Base-by-base conservation (phyloP, 2,113 vertebrate species). In the Mustela nigripes region DNA sequence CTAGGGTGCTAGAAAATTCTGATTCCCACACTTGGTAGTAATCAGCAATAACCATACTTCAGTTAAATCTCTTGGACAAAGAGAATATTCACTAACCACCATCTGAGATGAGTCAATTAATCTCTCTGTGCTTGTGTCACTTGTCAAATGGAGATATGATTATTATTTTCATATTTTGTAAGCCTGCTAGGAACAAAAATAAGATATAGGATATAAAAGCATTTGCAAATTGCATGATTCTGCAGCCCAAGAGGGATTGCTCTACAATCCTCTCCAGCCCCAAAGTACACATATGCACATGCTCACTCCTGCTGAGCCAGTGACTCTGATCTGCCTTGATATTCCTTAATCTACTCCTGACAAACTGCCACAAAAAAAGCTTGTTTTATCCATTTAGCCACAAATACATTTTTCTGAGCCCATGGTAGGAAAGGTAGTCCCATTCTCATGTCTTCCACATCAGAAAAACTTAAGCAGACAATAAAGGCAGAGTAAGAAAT, bases 101-200 rank as follows among this genome's bases (percentile, higher is more conserved):
- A 58, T n/a, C 45, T 39, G 28, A 36, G 45, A 92, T 18, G 26
- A 96, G 26, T 58, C 45, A 82, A 73, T 81, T 60, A 95, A 82
- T 10, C 86, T 91, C 24, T 60, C 71, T n/a, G 24, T 21, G 26
- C 21, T 71, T 10, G 9, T 21, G n/a, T 62, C 31, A n/a, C 45
- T 90, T 92, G 78, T 80, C 31, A 94, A 80, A 71, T 69, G 50
- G 42, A 83, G 36, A 58, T 45, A 86, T 56, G 67, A 91, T 80
- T 65, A 62, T 74, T 78, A n/a, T 22, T 10, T 89, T 76, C 18
- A 9, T 73, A 58, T 31, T 90, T 73, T 83, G 33, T 84, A 79
- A 90, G 60, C 33, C 76, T 93, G 26, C 21, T 58, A 56, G 53
- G 31, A 87, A 8, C 36, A n/a, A 16, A 94, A 81, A 90, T 90